Evolutionary conservation across 1,140 invertebrate species (phyloP), one percentile per base, ranked within the genome.

Genomic region (Arion vulgaris): DNA sequence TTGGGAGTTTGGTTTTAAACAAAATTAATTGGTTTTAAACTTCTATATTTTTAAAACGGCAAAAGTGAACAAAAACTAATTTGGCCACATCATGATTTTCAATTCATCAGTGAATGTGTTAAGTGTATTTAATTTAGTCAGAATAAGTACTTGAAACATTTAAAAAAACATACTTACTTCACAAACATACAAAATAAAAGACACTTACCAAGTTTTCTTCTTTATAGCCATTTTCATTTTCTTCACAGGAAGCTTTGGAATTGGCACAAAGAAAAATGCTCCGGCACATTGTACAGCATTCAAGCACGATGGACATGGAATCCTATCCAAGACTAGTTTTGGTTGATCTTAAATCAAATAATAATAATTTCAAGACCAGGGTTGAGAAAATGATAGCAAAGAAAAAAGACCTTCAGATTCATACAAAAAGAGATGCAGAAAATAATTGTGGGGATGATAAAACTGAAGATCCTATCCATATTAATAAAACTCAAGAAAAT

Each of bases 241-340:
- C 53, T 36, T 32, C 72, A 51, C 87, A 91, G 89, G 90, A 91
- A 81, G 86, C 89, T 15, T 76, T 90, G 51, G 90, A 91, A 66
- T 80, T 90, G 2, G 84, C 89, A 15, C 89, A 91, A 77, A 85
- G 90, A 38, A 88, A 89, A 85, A 88, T 91, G 68, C 76, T 91
- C 7, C 86, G 89, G 26, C 88, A 90, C 72, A 62, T 90, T 4
- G 82, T 81, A 4, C 83, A 81, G 49, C 87, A 87, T 34, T 78
- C 82, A 41, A 77, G 86, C 15, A 78, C 74, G 28, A 86, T 84
- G 66, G 85, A 87, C 49, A 83, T 81, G 0, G 83, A 82, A n/a
- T 76, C 85, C 26, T 89, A 87, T 62, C 88, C 88, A 17, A 80
- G 84, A 23, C 85, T 91, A 9, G 79, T 88, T 32, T n/a, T 89